A percentile compares a stretch with the other conserved stretches of the same genome.
Conservation (phyloP, 2,888 invertebrate genomes). For the Orgyia antiqua region DNA sequence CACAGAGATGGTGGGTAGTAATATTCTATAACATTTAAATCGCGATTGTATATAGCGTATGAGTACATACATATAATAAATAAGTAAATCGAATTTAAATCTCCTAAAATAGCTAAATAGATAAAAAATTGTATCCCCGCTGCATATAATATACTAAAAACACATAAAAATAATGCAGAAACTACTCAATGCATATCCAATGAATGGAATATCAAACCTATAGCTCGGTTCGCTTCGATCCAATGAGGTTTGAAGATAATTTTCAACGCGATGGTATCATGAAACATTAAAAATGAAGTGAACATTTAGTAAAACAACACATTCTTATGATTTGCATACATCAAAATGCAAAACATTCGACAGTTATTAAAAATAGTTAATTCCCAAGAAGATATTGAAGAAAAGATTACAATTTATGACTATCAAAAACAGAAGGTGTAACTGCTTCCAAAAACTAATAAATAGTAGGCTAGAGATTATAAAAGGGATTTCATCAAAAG, state of each 20-base stretch:
- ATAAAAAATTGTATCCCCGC: slow-evolving; percentile 17
- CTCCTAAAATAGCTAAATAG: slow-evolving; percentile 19
- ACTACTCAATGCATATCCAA: slow-evolving; percentile 65
- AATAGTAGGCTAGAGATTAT: too few species aligned
- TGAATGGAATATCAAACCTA: slow-evolving; percentile 73
- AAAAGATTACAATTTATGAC: too few species aligned
- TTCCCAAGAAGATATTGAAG: too few species aligned
- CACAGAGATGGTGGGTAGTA: slow-evolving; percentile 1
- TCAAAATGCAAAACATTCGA: not conserved
- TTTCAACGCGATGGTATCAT: slow-evolving; percentile 68
- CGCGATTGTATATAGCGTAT: slow-evolving; percentile 7
- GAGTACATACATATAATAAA: slow-evolving; percentile 6
- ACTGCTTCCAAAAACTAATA: too few species aligned
- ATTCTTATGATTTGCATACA: slow-evolving; percentile 8
- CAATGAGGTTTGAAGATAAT: slow-evolving; percentile 51
- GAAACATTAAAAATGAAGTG: slow-evolving; percentile 69
- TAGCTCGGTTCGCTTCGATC: slow-evolving; percentile 71
- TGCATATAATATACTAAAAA: slow-evolving; percentile 31
- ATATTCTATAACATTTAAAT: slow-evolving; percentile 2
- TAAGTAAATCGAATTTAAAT: too few species aligned
- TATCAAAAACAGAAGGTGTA: too few species aligned
- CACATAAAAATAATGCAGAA: slow-evolving; percentile 40
- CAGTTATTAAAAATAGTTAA: too few species aligned
- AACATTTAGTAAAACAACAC: slow-evolving; percentile 37
- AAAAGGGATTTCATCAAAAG: too few species aligned